Base-by-base conservation (phyloP, 1,140 invertebrate species). In the Drosophila ohnishii region DNA sequence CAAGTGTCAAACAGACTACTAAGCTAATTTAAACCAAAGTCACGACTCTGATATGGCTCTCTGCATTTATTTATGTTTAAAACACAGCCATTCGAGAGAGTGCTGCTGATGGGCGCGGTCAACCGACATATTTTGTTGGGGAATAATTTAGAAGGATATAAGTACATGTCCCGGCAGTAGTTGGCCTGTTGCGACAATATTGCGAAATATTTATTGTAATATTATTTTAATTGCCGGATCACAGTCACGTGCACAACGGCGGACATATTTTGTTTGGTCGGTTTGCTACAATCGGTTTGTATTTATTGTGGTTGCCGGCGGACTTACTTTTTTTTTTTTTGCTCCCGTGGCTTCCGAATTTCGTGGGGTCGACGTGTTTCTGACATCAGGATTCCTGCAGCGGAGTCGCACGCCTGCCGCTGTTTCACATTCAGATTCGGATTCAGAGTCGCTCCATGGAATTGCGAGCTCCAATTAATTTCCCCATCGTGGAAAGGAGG, bases 191-290 rank as follows among this genome's bases (percentile, higher is more conserved):
- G 37, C 25, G 50, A 37, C 45, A 53, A 56, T 39, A 75, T 74
- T 64, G 61, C 39, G 19, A 64, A 53, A 59, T 72, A 81, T 85
- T 87, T 86, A 78, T 86, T 88, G 84, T 86, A 79, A 87, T 87
- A 87, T 77, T 87, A 86, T 86, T 86, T 86, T 87, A 86, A 86
- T 86, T 86, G 83, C 64, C 22, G 61, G 60, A n/a, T 28, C 57
- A 40, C 47, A 62, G 71, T 73, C 71, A 74, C 71, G 71, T 74
- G 67, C 71, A 55, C 51, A 35, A 69, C n/a, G 51, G 45, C 34
- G 34, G 67, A 45, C 35, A 58, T 53, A 71, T 70, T 71, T 71
- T 69, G 64, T 71, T 71, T 69, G 67, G 50, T 30, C 19, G 75
- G 48, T 71, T 86, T 53, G 28, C 35, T 45, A 63, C 70, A 81